Conservation (phyloP, 1,140 invertebrate species). For the Heliothis subflexa region DNA sequence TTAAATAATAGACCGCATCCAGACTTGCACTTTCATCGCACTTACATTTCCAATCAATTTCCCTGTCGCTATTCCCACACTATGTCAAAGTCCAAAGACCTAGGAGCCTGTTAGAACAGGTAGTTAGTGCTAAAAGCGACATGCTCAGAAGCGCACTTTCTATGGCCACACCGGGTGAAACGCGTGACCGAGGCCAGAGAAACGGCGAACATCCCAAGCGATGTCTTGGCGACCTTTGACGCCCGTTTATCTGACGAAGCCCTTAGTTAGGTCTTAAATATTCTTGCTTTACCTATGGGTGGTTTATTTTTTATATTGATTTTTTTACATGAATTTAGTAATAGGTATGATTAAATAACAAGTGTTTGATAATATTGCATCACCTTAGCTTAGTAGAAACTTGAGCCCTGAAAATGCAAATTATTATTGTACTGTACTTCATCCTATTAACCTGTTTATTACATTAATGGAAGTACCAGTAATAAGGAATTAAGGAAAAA, state of each 20-base stretch:
- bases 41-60: constrained; percentile 29
- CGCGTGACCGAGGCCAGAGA: constrained; percentile 48
- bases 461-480: no score
- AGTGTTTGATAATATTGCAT: no score
- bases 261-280: constrained; percentile 9
- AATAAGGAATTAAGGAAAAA: not conserved
- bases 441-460: no score
- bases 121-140: constrained; percentile 48
- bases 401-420: no score
- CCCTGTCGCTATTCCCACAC: constrained; percentile 33
- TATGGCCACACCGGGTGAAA: constrained; percentile 38
- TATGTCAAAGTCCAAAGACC: constrained; percentile 48
- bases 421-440: no score
- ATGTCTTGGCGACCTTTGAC: constrained; percentile 50
- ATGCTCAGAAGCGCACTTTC: constrained; percentile 44
- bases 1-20: not conserved
- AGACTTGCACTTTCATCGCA: constrained; percentile 33
- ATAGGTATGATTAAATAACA: no score
- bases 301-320: not conserved
- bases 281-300: not conserved
- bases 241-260: constrained; percentile 8
- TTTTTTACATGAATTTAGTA: not conserved
- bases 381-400: no score
- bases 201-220: constrained; percentile 38
- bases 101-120: constrained; percentile 35